Evolutionary conservation across 2,797 vertebrate genomes (phyloP).

Genomic region (Microcaecilia unicolor): DNA sequence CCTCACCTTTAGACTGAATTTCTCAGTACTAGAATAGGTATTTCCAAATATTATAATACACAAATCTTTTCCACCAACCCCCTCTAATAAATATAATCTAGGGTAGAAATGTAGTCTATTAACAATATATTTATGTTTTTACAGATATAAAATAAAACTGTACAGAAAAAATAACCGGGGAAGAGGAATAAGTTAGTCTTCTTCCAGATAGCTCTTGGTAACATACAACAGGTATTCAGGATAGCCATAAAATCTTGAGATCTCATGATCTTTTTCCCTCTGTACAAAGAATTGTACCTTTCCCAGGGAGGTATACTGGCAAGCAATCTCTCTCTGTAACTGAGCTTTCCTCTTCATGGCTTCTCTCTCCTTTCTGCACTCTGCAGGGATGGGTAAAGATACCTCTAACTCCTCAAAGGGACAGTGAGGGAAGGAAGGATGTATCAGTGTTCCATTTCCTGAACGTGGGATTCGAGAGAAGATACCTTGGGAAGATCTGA

Average conservation of each 20-base stretch:
- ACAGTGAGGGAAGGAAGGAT: not conserved
- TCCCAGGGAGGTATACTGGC: conserved; percentile 4
- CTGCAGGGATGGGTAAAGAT: not conserved
- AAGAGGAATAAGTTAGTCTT: no score
- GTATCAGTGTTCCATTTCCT: not conserved
- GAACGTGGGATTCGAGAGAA: not conserved
- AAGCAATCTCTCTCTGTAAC: not conserved
- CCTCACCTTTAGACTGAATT: no score
- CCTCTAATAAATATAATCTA: no score
- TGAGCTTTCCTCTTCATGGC: conserved; percentile 15
- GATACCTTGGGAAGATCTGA: not conserved
- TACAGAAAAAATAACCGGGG: no score
- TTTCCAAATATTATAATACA: no score
- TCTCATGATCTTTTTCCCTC: conserved; percentile 1
- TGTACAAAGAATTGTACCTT: conserved; percentile 5
- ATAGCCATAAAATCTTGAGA: conserved; percentile 1
- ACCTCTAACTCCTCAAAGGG: not conserved
- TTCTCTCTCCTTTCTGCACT: conserved; percentile 11
- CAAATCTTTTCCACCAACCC: no score
- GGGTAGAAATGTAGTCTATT: no score
- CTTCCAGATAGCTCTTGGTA: no score
- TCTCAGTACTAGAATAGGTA: no score
- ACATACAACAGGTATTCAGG: no score
- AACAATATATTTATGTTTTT: no score
- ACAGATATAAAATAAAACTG: no score